Conservation (phyloP, 2,113 vertebrate species). For the Eptesicus fuscus region DNA sequence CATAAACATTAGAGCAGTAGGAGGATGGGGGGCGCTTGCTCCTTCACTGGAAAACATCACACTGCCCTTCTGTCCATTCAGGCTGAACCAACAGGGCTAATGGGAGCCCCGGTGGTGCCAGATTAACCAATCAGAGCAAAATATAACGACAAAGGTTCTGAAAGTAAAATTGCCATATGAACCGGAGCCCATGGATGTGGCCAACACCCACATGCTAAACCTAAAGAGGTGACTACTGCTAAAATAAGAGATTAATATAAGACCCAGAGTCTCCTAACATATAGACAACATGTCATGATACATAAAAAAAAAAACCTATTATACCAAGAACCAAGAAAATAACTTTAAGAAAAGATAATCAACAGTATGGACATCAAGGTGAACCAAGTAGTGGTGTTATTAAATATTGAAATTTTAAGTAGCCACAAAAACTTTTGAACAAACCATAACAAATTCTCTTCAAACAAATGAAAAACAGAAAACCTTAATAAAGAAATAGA, state of each 20-base stretch:
- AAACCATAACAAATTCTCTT: neutral
- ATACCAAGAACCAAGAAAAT: neutral
- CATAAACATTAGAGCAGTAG: neutral
- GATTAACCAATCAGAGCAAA: neutral
- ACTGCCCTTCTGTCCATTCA: neutral
- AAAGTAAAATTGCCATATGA: neutral
- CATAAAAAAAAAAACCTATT: neutral
- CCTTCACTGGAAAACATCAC: neutral
- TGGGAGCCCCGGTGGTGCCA: neutral
- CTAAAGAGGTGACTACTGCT: neutral
- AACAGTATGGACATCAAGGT: neutral
- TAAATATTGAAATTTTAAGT: neutral
- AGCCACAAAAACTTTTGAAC: neutral
- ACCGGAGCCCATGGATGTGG: neutral
- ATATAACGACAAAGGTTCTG: neutral
- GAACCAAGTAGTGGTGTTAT: neutral
- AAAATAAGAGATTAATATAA: neutral
- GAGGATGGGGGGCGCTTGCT: rapidly evolving
- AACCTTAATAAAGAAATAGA: neutral
- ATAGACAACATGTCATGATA: neutral
- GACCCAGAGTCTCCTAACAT: neutral
- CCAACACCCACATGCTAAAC: neutral
- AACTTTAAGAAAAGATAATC: neutral
- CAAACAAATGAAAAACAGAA: neutral
- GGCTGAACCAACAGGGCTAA: neutral